These are phyloP conservation scores for Tenodera sinensis DNA, from an alignment of 2,888 invertebrate species.

Conservation along the genomic window DNA sequence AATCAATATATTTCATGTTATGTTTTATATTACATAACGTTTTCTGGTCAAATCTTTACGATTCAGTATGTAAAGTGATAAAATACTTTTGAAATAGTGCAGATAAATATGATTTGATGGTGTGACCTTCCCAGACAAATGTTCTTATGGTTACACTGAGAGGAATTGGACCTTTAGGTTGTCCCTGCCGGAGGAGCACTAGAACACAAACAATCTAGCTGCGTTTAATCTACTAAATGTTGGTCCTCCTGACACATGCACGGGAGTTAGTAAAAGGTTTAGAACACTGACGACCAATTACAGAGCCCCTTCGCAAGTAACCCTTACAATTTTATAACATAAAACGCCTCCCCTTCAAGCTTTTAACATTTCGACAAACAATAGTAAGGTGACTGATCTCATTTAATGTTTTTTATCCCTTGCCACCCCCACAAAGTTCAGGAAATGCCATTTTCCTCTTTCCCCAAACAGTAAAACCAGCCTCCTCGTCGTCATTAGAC, in stretches of 20 bases:
- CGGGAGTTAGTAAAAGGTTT: background rate
- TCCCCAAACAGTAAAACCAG: background rate
- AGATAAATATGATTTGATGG: too few species aligned
- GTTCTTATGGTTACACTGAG: too few species aligned
- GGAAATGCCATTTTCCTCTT: background rate
- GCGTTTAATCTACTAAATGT: background rate
- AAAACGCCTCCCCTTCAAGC: background rate
- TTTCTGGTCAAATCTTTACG: too few species aligned
- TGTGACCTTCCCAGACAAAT: too few species aligned
- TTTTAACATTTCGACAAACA: constrained; percentile 12
- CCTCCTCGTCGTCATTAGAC: background rate
- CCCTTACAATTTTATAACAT: background rate
- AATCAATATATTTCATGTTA: too few species aligned
- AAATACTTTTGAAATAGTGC: too few species aligned
- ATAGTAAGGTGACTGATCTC: background rate
- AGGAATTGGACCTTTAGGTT: too few species aligned
- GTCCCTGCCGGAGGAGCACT: too few species aligned
- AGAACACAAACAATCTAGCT: too few species aligned
- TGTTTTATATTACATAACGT: too few species aligned
- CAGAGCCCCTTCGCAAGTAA: background rate
- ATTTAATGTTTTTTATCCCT: background rate
- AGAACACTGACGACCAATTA: background rate
- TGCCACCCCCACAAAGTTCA: background rate
- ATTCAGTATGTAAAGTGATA: too few species aligned
- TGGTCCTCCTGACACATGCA: background rate